Evolutionary conservation across 1,140 invertebrate genomes (phyloP).

Genomic region (Calephelis nemesis): DNA sequence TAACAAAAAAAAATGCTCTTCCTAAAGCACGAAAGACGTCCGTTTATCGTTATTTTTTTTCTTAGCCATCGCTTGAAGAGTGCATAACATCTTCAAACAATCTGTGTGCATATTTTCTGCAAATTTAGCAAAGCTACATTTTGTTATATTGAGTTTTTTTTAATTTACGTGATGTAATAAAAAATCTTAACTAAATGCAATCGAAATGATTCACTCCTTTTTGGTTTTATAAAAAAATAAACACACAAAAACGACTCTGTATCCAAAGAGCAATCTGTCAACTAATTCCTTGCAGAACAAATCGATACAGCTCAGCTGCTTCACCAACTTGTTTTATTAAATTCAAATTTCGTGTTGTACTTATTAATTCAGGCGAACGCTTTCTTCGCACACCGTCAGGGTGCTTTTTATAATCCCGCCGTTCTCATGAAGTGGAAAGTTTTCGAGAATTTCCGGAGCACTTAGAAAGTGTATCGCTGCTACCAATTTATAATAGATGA

Average conservation of each 20-base stretch:
- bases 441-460: constrained; percentile 45
- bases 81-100: too few relatives aligned
- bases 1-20: too few relatives aligned
- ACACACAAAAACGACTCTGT: constrained; percentile 1
- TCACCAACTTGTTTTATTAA: constrained; percentile 79
- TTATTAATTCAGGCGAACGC: constrained; percentile 77
- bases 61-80: too few relatives aligned
- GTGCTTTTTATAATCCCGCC: constrained; percentile 70
- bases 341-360: constrained; percentile 80
- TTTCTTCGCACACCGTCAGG: constrained; percentile 56
- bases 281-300: constrained; percentile 52
- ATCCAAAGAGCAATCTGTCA: constrained; percentile 33
- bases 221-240: too few relatives aligned
- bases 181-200: too few relatives aligned
- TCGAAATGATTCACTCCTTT: too few relatives aligned
- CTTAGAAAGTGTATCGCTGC: constrained; percentile 40
- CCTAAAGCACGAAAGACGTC: too few relatives aligned
- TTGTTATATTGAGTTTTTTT: too few relatives aligned
- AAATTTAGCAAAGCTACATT: too few relatives aligned
- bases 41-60: too few relatives aligned
- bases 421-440: constrained; percentile 42
- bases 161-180: too few relatives aligned
- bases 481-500: constrained; percentile 23
- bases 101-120: too few relatives aligned
- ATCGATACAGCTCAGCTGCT: constrained; percentile 72